Conservation (phyloP, 2,113 vertebrate species). For the Notothenia rossii region DNA sequence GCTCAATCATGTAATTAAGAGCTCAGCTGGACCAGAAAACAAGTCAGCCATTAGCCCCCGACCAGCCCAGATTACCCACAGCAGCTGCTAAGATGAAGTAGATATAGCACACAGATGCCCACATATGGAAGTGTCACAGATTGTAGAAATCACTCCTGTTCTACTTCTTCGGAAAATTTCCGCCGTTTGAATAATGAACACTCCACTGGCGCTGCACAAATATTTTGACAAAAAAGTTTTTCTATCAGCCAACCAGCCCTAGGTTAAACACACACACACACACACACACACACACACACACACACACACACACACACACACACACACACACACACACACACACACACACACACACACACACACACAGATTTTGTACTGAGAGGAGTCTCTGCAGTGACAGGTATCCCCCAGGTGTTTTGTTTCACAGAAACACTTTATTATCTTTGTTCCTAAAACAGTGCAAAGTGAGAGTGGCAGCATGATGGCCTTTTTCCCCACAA, state of each 20-base stretch:
- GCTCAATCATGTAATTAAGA: constrained; percentile 86
- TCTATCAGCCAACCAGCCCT: constrained; percentile 46
- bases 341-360: constrained; percentile 41
- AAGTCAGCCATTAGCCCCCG: constrained; percentile 75
- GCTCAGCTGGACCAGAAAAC: constrained; percentile 87
- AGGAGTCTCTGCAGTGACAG: constrained; percentile 71
- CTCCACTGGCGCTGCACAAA: constrained; percentile 43
- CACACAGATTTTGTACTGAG: constrained; percentile 48
- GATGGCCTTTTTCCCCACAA: constrained; percentile 49
- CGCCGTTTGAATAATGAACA: constrained; percentile 26
- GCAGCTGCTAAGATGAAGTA: constrained; percentile 66
- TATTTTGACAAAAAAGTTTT: constrained; percentile 59
- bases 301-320: constrained; percentile 10
- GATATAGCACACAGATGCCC: constrained; percentile 49
- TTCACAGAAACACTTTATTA: constrained; percentile 70
- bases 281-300: constrained; percentile 22
- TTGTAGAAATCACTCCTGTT: constrained; percentile 25
- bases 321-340: constrained; percentile 27
- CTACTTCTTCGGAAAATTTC: constrained; percentile 49
- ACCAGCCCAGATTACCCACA: constrained; percentile 66
- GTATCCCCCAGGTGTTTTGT: constrained; percentile 71
- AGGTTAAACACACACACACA: constrained; percentile 36
- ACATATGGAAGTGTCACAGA: constrained; percentile 39
- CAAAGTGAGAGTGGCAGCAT: constrained; percentile 76
- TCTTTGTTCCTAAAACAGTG: constrained; percentile 74